Base-by-base conservation (phyloP, 2,797 vertebrate genomes). In the Platalea minor region DNA sequence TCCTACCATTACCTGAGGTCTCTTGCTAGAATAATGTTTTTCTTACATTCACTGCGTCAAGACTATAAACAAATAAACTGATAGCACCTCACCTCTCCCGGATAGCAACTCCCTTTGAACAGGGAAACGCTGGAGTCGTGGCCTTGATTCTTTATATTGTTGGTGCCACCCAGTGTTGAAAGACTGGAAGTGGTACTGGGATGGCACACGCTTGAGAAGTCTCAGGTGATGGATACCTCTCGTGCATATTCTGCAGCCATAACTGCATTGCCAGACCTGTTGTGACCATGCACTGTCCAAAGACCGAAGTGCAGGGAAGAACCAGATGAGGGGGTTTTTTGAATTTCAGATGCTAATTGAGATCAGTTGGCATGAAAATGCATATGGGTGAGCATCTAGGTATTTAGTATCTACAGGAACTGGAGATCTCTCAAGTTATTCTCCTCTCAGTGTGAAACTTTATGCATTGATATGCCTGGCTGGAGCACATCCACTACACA, bases 121-220 rank as follows among this genome's bases (percentile, higher is more conserved):
- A 23, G 28, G 25, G 8, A 11, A 29, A 43, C 48, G 5, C 10
- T 33, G 5, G 33, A 51, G 70, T 33, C 1, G 2, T 2, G 29
- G 37, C 7, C 6, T 10, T 33, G 64, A 93, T 96, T 96, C 90
- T 51, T 94, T 43, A 17, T 94, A 78, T 93, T 92, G 51, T 68
- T 96, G 92, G 92, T 96, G 96, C 96, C 96, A 92, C 89, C 96
- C 83, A 93, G 96, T 37, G 96, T 78, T 75, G 41, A 45, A 59
- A 93, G n/a, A 0, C 65, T 77, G 82, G 88, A 96, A 94, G 48
- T 35, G 84, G 65, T 68, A 5, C 60, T 16, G 43, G 28, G 45
- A 72, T 78, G 31, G 20, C 54, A 7, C 8, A 2, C 0, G 0
- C 33, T 26, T 4, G 33, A 31, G 69, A 48, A 46, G 24, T 5